Conservation (phyloP, 1,140 invertebrate species). For the Zelostemma sp. region DNA sequence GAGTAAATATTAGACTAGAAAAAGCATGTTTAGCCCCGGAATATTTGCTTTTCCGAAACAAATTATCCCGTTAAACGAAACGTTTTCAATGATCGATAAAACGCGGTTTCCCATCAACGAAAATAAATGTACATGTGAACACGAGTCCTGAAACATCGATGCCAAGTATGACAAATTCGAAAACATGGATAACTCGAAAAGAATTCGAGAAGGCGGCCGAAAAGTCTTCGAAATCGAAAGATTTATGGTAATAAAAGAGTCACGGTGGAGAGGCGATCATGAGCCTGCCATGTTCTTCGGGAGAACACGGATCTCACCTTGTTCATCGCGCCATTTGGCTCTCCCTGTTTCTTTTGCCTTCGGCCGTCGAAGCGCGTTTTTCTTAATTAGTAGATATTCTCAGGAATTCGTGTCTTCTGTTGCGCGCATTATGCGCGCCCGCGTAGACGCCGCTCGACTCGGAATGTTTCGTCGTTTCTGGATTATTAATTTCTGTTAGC, state of each 20-base stretch:
- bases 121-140: no score
- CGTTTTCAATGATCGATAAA: no score
- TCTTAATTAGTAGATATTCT: slow-evolving; percentile 42
- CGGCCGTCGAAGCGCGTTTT: slow-evolving; percentile 32
- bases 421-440: slow-evolving; percentile 24
- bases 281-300: slow-evolving; percentile 27
- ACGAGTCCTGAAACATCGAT: no score
- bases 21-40: no score
- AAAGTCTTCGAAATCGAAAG: slow-evolving; percentile 3
- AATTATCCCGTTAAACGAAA: no score
- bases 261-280: slow-evolving; percentile 22
- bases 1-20: no score
- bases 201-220: background rate
- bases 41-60: no score
- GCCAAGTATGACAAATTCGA: no score
- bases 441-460: slow-evolving; percentile 27
- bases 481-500: slow-evolving; percentile 65
- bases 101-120: no score
- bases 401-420: slow-evolving; percentile 36
- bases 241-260: slow-evolving; percentile 13
- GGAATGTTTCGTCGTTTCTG: slow-evolving; percentile 49
- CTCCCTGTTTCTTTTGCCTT: slow-evolving; percentile 6
- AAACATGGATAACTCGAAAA: no score
- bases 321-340: slow-evolving; percentile 28
- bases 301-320: slow-evolving; percentile 31